Percentiles rank a stretch among this genome's conserved stretches.
Evolutionary conservation across 2,888 invertebrate species (phyloP).

Genomic region (Hetaerina titia): DNA sequence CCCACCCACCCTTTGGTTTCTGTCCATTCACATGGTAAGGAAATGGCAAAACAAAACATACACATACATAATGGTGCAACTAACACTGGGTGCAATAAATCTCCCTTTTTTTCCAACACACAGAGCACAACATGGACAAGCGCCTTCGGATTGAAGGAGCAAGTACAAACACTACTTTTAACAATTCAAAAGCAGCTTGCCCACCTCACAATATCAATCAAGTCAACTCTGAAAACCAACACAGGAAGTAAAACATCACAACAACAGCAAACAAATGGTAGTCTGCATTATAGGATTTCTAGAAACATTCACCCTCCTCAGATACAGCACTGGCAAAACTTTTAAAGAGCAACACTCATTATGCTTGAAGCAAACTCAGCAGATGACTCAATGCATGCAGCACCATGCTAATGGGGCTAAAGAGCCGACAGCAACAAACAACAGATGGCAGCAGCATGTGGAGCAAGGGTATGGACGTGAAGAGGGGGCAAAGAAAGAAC

Average conservation of each 20-base stretch:
- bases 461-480: background rate
- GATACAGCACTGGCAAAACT: slow-evolving; percentile 42
- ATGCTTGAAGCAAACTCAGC: slow-evolving; percentile 15
- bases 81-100: slow-evolving; percentile 55
- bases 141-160: slow-evolving; percentile 51
- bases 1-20: slow-evolving; percentile 49
- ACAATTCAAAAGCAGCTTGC: slow-evolving; percentile 12
- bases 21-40: slow-evolving; percentile 29
- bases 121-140: slow-evolving; percentile 61
- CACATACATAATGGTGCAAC: slow-evolving; percentile 63
- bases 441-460: background rate
- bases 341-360: background rate
- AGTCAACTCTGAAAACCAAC: slow-evolving; percentile 25
- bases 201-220: background rate
- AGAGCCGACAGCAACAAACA: background rate
- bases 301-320: slow-evolving; percentile 3
- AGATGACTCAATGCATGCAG: background rate
- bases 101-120: slow-evolving; percentile 46
- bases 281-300: slow-evolving; percentile 30
- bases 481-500: background rate
- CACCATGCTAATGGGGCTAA: background rate
- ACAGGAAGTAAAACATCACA: slow-evolving; percentile 59
- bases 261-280: slow-evolving; percentile 25
- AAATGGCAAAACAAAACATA: slow-evolving; percentile 65
- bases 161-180: slow-evolving; percentile 20